Percentiles rank a stretch among this genome's conserved stretches.
Evolutionary conservation across 1,140 invertebrate genomes (phyloP).

Genomic region (Meloidogyne hapla): DNA sequence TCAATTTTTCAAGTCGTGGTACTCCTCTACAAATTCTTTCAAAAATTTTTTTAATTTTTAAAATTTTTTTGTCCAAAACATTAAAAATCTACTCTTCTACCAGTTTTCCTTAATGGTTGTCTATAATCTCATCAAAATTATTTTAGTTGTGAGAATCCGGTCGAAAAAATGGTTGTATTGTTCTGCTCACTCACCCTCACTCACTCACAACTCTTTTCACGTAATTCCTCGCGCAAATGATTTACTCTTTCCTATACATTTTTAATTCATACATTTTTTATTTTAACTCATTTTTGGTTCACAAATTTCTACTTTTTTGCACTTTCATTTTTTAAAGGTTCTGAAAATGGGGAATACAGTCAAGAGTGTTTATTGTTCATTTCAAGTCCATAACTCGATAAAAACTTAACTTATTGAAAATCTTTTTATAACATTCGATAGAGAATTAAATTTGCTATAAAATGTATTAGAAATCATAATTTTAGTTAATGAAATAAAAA

Average conservation of each 20-base stretch:
- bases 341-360: not conserved
- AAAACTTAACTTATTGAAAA: no score
- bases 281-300: not conserved
- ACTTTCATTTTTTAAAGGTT: not conserved
- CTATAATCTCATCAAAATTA: not conserved
- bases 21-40: not conserved
- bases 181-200: not conserved
- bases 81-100: not conserved
- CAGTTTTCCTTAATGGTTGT: not conserved
- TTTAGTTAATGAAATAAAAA: no score
- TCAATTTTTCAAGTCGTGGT: no score
- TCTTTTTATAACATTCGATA: no score
- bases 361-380: not conserved
- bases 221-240: slow-evolving; percentile 1
- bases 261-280: not conserved
- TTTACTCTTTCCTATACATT: not conserved
- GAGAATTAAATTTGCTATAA: no score
- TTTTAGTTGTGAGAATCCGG: not conserved
- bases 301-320: not conserved
- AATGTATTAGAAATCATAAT: no score
- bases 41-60: not conserved
- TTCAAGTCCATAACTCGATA: not conserved
- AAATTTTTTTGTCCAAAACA: not conserved
- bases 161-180: not conserved
- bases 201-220: not conserved